These are phyloP conservation scores for Hyphantria cunea DNA, from an alignment of 1,140 invertebrate genomes.

Conservation along the genomic window DNA sequence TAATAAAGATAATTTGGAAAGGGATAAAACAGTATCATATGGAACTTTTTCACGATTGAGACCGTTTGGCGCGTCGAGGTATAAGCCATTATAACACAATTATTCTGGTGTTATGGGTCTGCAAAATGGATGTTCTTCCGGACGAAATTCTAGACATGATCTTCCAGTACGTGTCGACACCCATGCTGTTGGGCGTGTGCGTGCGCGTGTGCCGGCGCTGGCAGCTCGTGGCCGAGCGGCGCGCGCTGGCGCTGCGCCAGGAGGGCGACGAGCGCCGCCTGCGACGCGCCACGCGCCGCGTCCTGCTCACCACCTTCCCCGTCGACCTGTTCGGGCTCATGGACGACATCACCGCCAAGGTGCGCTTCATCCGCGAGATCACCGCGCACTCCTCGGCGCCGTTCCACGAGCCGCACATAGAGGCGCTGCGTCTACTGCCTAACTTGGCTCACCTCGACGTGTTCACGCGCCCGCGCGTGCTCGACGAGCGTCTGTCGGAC, in stretches of 20 bases:
- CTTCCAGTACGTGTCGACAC: conserved; percentile 33
- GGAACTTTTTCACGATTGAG: too few species aligned
- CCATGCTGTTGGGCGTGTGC: conserved; percentile 19
- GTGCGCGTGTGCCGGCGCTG: conserved; percentile 38
- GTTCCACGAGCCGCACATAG: conserved; percentile 9
- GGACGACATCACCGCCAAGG: background rate
- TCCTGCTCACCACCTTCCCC: conserved; percentile 22
- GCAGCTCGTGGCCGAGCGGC: conserved; percentile 9
- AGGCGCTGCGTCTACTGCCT: conserved; percentile 16
- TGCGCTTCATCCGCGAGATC: conserved; percentile 17
- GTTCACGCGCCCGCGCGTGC: conserved; percentile 26
- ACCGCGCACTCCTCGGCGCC: conserved; percentile 15
- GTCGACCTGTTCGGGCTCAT: conserved; percentile 4
- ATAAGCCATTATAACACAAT: too few species aligned
- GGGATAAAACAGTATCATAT: too few species aligned
- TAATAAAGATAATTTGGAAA: too few species aligned
- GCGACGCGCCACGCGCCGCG: conserved; percentile 6
- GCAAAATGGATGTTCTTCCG: conserved; percentile 41
- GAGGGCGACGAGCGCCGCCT: conserved; percentile 6
- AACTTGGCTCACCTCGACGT: conserved; percentile 44
- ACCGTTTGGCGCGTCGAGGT: too few species aligned
- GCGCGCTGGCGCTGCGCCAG: conserved; percentile 3
- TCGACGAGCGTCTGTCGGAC: background rate
- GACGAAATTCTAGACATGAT: conserved; percentile 49
- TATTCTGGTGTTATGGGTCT: too few species aligned